Evolutionary conservation across 2,888 invertebrate species (phyloP).

Genomic region (Galerucella calmariensis): DNA sequence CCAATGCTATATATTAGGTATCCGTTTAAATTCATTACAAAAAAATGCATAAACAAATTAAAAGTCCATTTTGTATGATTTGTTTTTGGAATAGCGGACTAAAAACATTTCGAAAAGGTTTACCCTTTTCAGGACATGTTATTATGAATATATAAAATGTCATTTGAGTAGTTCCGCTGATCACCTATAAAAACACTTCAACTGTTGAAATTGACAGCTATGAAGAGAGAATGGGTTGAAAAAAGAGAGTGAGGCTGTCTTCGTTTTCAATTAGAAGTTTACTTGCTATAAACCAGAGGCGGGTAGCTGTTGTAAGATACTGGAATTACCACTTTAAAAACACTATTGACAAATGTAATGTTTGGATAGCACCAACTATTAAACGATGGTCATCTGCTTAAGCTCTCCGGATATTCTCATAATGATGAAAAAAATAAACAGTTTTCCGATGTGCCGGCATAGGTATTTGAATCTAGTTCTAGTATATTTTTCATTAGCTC

Average conservation of each 20-base stretch:
- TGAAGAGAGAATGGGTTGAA: conserved; percentile 2
- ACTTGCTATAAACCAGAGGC: conserved; percentile 2
- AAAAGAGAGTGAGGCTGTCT: conserved; percentile 1
- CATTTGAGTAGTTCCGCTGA: conserved; percentile 3
- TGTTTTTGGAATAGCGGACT: conserved; percentile 2
- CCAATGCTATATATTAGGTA: conserved; percentile 3
- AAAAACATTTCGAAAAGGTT: conserved; percentile 5
- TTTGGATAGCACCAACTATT: too few relatives aligned
- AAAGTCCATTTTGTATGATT: conserved; percentile 10
- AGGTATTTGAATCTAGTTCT: too few relatives aligned
- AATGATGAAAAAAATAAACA: too few relatives aligned
- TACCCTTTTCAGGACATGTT: conserved; percentile 12
- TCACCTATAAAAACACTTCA: conserved; percentile 19
- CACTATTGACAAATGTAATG: too few relatives aligned
- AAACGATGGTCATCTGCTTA: too few relatives aligned
- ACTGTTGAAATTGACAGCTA: conserved; percentile 12
- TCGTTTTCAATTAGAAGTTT: background rate
- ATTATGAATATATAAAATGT: conserved; percentile 16
- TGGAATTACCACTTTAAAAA: too few relatives aligned
- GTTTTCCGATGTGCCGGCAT: too few relatives aligned
- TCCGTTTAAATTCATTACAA: background rate
- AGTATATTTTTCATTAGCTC: too few relatives aligned
- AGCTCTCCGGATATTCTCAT: too few relatives aligned
- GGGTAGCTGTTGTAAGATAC: background rate
- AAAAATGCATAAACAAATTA: conserved; percentile 18